Base-by-base conservation (phyloP, 2,113 vertebrate genomes). In the Cyprinus carpio region DNA sequence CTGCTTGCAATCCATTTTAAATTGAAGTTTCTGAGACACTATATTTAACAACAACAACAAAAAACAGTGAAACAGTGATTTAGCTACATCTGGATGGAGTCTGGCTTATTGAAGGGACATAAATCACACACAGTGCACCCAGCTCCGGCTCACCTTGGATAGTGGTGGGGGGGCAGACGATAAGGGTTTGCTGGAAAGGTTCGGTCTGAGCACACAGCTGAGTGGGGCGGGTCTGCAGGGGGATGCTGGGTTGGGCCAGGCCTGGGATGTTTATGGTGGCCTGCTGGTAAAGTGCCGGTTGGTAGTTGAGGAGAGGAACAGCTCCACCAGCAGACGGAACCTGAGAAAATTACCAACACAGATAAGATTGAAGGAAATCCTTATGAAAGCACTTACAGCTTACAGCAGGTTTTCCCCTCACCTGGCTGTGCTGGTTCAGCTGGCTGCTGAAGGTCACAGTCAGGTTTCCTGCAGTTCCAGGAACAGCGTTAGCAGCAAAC, bases 171-270 rank as follows among this genome's bases (percentile, higher is more conserved):
- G 98, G 98, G 93, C 98, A 99, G 88, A 99, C 98, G 10, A 99
- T 99, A 90, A 99, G 96, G 34, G 98, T 98, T 94, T 99, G 98
- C 92, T 99, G 98, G 93, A 99, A 97, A 90, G 98, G 98, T 92
- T 99, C 98, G 0, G 97, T 95, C 87, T 97, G 97, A 91, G 96
- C 95, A 85, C 98, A 98, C 86, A 99, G 96, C 93, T 97, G 97
- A 82, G 96, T 93, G 15, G 97, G 82, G 54, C 97, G 96, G 0
- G 96, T 95, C 93, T 97, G 96, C 89, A 99, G 93, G 16, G 98
- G 96, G 91, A 99, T 95, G 90, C 95, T 97, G 92, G 97, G 95
- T 88, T 98, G 98, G 93, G 97, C 92, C 90, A 99, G 96, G 29
- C 97, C 97, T 3, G 98, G 97, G 96, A 99, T 98, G 95, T 98